These are phyloP conservation scores for Thunnus thynnus DNA, from an alignment of 2,113 vertebrate genomes.

Conservation along the genomic window DNA sequence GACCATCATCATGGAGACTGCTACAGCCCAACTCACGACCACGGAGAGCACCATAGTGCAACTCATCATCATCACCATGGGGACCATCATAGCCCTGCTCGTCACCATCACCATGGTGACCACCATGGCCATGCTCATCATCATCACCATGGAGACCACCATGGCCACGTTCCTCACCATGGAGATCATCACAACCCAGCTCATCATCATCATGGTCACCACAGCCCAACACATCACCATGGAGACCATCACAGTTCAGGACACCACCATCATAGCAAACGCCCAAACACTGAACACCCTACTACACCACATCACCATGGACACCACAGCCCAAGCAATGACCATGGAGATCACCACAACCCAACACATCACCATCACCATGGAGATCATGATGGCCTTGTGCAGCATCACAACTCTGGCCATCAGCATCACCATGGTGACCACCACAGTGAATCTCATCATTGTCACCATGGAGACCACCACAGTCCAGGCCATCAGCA, in stretches of 20 bases:
- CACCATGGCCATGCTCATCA: slow-evolving; percentile 1
- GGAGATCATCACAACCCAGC: slow-evolving; percentile 16
- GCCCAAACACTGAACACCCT: not conserved
- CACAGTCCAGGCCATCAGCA: not conserved
- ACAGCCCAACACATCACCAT: slow-evolving; percentile 6
- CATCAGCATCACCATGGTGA: slow-evolving; percentile 1
- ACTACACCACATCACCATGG: slow-evolving; percentile 7
- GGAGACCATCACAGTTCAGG: slow-evolving; percentile 11
- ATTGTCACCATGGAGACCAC: slow-evolving; percentile 11
- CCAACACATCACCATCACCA: slow-evolving; percentile 19
- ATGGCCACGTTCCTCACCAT: not conserved
- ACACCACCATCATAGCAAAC: slow-evolving; percentile 15
- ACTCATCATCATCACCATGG: slow-evolving; percentile 1
- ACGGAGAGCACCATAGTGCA: slow-evolving; percentile 23
- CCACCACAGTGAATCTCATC: not conserved
- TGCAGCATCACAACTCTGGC: not conserved
- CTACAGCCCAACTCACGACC: slow-evolving; percentile 20
- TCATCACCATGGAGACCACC: slow-evolving; percentile 21
- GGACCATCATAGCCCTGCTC: slow-evolving; percentile 12
- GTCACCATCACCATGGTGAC: slow-evolving; percentile 9
- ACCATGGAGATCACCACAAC: slow-evolving; percentile 13
- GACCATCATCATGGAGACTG: not conserved
- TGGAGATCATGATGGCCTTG: slow-evolving; percentile 8
- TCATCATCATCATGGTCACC: slow-evolving; percentile 22
- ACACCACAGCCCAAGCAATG: slow-evolving; percentile 8